These are phyloP conservation scores for Salvelinus sp. DNA, from an alignment of 2,113 vertebrate genomes.

Conservation along the genomic window DNA sequence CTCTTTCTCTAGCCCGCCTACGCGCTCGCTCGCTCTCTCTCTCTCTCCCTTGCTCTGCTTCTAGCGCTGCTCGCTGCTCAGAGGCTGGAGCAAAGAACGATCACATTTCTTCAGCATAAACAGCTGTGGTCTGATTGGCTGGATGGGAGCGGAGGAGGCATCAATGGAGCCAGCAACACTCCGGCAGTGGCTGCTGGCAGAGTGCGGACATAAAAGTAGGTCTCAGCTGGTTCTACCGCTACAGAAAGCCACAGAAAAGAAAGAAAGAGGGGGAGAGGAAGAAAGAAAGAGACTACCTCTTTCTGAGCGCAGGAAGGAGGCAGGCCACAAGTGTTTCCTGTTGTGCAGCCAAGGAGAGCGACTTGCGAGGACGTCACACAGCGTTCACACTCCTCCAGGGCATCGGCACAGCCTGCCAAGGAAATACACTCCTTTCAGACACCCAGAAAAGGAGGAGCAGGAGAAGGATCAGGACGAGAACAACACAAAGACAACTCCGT, in stretches of 20 bases:
- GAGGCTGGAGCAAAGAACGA: conserved; percentile 11
- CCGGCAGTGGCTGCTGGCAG: conserved; percentile 35
- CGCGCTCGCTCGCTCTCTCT: too few relatives aligned
- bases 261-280: background rate
- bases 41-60: too few relatives aligned
- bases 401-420: conserved; percentile 69
- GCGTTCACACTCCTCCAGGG: conserved; percentile 66
- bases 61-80: conserved; percentile 2
- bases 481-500: too few relatives aligned
- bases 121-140: conserved; percentile 35
- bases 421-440: conserved; percentile 48
- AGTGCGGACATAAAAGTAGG: conserved; percentile 66
- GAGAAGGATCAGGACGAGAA: background rate
- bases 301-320: conserved; percentile 81
- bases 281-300: conserved; percentile 57
- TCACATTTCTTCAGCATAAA: conserved; percentile 48
- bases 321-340: conserved; percentile 83
- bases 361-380: conserved; percentile 71
- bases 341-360: conserved; percentile 79
- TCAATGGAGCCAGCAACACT: conserved; percentile 16
- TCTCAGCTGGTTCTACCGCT: conserved; percentile 58
- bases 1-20: too few relatives aligned
- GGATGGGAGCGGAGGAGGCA: conserved; percentile 27
- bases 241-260: conserved; percentile 37
- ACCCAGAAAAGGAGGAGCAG: background rate